Evolutionary conservation across 1,140 invertebrate genomes (phyloP), one percentile per base, ranked within the genome.

Genomic region (Rhopalosiphum maidis): DNA sequence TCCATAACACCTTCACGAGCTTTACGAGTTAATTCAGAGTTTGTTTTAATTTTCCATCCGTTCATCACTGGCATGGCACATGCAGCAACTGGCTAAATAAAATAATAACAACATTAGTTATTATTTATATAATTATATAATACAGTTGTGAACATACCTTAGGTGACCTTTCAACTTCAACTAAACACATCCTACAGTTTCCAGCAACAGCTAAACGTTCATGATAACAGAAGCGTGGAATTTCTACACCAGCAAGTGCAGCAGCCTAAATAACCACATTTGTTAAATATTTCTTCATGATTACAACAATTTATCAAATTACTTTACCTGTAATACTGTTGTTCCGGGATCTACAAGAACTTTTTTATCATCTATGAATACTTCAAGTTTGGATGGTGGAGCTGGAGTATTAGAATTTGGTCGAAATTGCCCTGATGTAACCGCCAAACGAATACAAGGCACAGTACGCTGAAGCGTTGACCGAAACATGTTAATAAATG

Each of bases 31-130:
- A 99, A 96, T 94, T 99, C 98, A 0, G 99, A 99, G 95, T 99
- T 98, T 37, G 99, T 99, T 95, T 99, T 99, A 23, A 99, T 97
- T 94, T 97, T 97, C 98, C 97, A 97, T 8, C 99, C 99, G 96
- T 99, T 99, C 98, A 99, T 99, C 0, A 99, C 99, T 30, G 99
- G 99, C 99, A 99, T 99, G 4, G 99, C 99, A 96, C 99, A 99
- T 18, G 99, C 99, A 87, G 99, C 99, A n/a, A 99, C 98, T 15
- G 99, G 99, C 96, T 99, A 96, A 22, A 97, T 96, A 83, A 96
- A 94, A 87, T 90, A 87, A 54, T 55, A 22, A 93, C 11, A 83
- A 23, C 54, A 48, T 18, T 3, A 93, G 15, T 35, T 83, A 82
- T 77, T n/a, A 35, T 51, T 88, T 88, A 48, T 88, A 0, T 37